phyloP scores from a whole-genome alignment of 2,888 invertebrate species.

The Pseudococcus jackbeardsleyi region DNA sequence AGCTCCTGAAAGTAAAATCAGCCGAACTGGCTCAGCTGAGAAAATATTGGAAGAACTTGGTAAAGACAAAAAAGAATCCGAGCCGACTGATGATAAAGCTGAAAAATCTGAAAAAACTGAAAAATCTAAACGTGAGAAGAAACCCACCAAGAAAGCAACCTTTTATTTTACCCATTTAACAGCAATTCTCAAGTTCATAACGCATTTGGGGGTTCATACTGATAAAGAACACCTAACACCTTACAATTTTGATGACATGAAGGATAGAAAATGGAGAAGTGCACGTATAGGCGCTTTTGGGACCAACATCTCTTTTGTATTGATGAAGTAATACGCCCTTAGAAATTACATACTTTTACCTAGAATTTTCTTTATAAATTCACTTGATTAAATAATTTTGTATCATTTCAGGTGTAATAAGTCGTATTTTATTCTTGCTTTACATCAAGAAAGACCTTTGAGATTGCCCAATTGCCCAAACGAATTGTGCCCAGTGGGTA shows the following conservation, averaged over 20 bases:
- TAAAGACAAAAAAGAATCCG: not conserved
- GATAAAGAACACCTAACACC: conserved; percentile 76
- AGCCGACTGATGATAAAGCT: not conserved
- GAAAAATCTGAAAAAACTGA: not conserved
- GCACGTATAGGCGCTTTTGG: conserved; percentile 82
- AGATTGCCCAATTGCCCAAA: conserved; percentile 79
- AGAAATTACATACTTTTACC: no score
- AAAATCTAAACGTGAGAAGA: not conserved
- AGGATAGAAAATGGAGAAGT: conserved; percentile 71
- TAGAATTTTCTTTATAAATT: no score
- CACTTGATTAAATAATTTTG: conserved; percentile 27
- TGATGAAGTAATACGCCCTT: conserved; percentile 75
- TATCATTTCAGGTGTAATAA: conserved; percentile 73
- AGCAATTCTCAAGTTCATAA: conserved; percentile 70
- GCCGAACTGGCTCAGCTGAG: not conserved
- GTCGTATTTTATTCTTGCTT: conserved; percentile 72
- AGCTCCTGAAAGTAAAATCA: not conserved
- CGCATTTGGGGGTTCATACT: conserved; percentile 70
- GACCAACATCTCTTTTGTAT: conserved; percentile 82
- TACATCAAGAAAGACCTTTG: conserved; percentile 82
- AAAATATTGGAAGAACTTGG: not conserved
- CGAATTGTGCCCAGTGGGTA: conserved; percentile 78
- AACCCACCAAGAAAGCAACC: conserved; percentile 61
- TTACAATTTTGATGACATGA: conserved; percentile 70
- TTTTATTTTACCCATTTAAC: conserved; percentile 88